A percentile compares a stretch with the other conserved stretches of the same genome.
Evolutionary conservation across 2,797 vertebrate species (phyloP).

Genomic region (Dermochelys coriacea): DNA sequence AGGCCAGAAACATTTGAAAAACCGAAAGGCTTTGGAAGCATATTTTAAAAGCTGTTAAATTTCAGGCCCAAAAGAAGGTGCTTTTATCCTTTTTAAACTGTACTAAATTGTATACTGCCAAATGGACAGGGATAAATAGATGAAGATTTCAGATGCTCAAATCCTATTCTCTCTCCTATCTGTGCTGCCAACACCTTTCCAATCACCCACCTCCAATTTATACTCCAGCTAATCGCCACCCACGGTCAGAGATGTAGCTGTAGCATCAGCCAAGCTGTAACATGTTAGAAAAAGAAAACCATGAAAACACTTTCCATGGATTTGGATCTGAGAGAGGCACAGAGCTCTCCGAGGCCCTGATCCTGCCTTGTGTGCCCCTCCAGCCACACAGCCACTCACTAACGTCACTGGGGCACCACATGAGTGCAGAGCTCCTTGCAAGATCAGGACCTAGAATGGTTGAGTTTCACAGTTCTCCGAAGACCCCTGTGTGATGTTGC

Average conservation of each 20-base stretch:
- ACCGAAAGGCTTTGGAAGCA: not conserved
- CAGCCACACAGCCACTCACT: not conserved
- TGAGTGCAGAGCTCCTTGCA: too few relatives aligned
- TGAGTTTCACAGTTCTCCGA: too few relatives aligned
- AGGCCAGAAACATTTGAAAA: not conserved
- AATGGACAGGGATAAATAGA: not conserved
- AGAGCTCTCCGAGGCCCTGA: not conserved
- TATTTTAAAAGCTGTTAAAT: not conserved
- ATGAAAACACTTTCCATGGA: conserved; percentile 45
- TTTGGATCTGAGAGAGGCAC: conserved; percentile 8
- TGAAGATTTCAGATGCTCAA: not conserved
- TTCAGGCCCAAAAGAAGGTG: not conserved
- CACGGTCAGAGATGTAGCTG: conserved; percentile 55
- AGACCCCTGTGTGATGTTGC: too few relatives aligned
- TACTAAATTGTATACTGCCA: conserved; percentile 11
- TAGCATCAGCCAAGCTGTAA: conserved; percentile 48
- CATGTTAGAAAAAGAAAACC: conserved; percentile 20
- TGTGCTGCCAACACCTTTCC: conserved; percentile 40
- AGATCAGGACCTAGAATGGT: too few relatives aligned
- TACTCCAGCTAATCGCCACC: conserved; percentile 68
- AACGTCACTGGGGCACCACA: not conserved
- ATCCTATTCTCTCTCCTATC: conserved; percentile 22
- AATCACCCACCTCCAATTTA: conserved; percentile 73
- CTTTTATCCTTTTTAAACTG: not conserved
- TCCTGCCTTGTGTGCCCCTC: not conserved